Evolutionary conservation across 2,888 invertebrate genomes (phyloP), one percentile per base, ranked within the genome.

Genomic region (Thysanoteuthis rhombus): DNA sequence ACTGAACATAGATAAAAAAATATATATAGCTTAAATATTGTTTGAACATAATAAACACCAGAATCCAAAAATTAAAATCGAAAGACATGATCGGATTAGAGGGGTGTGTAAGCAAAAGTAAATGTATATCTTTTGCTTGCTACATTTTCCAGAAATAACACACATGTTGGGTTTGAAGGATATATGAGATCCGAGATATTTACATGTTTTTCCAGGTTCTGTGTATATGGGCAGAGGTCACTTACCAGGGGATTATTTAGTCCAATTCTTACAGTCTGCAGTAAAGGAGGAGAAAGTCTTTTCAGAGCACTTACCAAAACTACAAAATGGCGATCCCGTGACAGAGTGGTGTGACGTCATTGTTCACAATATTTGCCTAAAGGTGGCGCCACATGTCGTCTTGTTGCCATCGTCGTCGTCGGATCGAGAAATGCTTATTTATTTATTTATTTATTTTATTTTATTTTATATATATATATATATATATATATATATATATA

Each of bases 251-350:
- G 75, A n/a, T n/a, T 75, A 75, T 75, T 75, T 75, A n/a, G n/a
- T 75, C 75, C 75, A 32, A 32, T 22, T 28, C 58, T n/a, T 58
- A 28, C 22, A 58, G 75, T n/a, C 75, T 75, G 75, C 75, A 75
- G 75, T 75, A 75, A n/a, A n/a, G n/a, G n/a, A n/a, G 6, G n/a
- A 75, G 75, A 75, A 75, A 75, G 75, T 75, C 75, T 32, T 75
- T 75, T n/a, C n/a, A n/a, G 32, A 75, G 75, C n/a, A 91, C 91
- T 45, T 91, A 91, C 28, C 40, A 91, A 91, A 40, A 40, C 91
- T 91, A 91, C 39, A 91, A 91, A 91, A 91, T 91, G 91, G 91
- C 91, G 91, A 91, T 91, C 91, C 91, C 91, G 91, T 91, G 91
- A 91, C 91, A 91, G 40, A 90, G 91, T 91, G 39, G 40, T 40